Base-by-base conservation (phyloP, 2,888 invertebrate species). In the Drosophila peninsularis region DNA sequence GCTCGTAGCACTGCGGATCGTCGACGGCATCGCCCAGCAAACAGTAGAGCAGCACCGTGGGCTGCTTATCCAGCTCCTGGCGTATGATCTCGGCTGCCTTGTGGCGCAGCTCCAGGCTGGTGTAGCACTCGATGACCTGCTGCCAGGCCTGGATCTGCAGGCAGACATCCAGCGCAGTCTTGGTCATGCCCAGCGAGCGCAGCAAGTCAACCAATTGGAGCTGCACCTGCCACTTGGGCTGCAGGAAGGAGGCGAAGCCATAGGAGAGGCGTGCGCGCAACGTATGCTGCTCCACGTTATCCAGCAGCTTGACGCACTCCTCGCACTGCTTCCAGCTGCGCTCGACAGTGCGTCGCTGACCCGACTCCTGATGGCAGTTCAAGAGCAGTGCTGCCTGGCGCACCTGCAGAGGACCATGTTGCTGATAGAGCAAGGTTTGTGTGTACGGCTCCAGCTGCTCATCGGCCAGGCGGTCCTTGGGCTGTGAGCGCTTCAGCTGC, bases 11-110 rank as follows among this genome's bases (percentile, higher is more conserved):
- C 17, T 94, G 93, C 0, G 95, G 93, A 83, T 98, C 95, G 85
- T 97, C 96, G 66, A 94, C 94, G 2, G 96, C 96, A 92, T 98
- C 98, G 5, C 98, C 98, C n/a, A 99, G 94, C 42, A 97, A 94
- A 91, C 99, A 99, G 93, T 96, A 97, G 24, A 99, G 92, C 90
- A 96, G 95, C 0, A 97, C 96, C 0, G 97, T 96, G 58, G 97
- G 96, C 62, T 96, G 95, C 69, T 96, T 94, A 3, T 94, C 94
- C 62, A 97, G 92, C 91, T 98, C 96, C 88, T 97, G 95, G 58
- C 95, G 94, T 75, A 99, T 97, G 44, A 99, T 93, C 91, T 97
- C 96, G 9, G 98, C 97, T 0, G 99, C 98, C 95, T 97, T 97
- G 88, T 98, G 97, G 39, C 95, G 93, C 79, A 98, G 93, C 80